Evolutionary conservation across 2,888 invertebrate species (phyloP).

Genomic region (Chaitophorus viminalis): DNA sequence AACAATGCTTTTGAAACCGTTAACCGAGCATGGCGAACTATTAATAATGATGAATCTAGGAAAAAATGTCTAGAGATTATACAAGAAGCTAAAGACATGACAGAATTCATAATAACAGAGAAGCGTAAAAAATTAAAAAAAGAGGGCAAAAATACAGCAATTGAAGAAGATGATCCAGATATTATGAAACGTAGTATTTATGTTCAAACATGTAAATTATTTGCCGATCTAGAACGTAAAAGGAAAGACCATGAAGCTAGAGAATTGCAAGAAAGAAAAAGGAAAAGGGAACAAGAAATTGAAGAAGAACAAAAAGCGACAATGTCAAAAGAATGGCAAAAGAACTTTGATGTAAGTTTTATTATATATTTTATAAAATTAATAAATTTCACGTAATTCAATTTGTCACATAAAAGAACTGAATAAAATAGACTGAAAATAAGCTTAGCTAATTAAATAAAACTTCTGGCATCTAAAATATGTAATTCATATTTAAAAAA

Average conservation of each 20-base stretch:
- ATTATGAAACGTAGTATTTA: slow-evolving; percentile 93
- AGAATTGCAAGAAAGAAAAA: slow-evolving; percentile 91
- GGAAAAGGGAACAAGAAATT: slow-evolving; percentile 92
- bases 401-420: too few relatives aligned
- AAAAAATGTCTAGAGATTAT: slow-evolving; percentile 95
- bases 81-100: slow-evolving; percentile 94
- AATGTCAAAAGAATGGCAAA: slow-evolving; percentile 95
- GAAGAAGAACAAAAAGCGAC: slow-evolving; percentile 91
- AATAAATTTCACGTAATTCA: not conserved
- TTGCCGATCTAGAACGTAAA: slow-evolving; percentile 95
- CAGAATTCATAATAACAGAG: slow-evolving; percentile 92
- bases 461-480: too few relatives aligned
- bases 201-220: slow-evolving; percentile 98
- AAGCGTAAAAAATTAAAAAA: slow-evolving; percentile 94
- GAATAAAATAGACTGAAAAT: too few relatives aligned
- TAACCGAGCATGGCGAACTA: slow-evolving; percentile 92
- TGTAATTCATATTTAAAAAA: too few relatives aligned
- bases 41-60: slow-evolving; percentile 94
- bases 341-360: slow-evolving; percentile 90
- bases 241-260: slow-evolving; percentile 85
- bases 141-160: slow-evolving; percentile 81
- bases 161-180: slow-evolving; percentile 87
- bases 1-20: slow-evolving; percentile 93
- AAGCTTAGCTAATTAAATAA: too few relatives aligned
- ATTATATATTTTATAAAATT: not conserved